Base-by-base conservation (phyloP, 2,113 vertebrate genomes). In the Panthera uncia region DNA sequence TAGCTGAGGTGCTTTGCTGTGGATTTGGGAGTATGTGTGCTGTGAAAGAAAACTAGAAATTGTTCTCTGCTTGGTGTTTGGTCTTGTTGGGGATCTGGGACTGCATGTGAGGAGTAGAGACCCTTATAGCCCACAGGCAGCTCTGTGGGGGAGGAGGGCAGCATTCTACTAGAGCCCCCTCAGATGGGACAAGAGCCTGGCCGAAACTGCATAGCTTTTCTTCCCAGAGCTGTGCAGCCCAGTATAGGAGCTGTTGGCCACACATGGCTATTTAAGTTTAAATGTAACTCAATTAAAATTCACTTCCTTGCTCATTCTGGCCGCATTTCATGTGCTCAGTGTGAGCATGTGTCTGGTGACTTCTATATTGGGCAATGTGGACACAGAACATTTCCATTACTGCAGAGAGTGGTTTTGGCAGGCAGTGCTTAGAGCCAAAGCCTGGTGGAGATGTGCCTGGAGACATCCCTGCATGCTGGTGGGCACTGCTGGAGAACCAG, bases 71-170 rank as follows among this genome's bases (percentile, higher is more conserved):
- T 23, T 16, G 29, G 11, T 12, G 0, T 38, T 48, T 1, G 80
- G 6, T 38, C 25, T 38, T 38, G 8, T 33, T 74, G 48, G 78
- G 12, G 25, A 33, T 31, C 12, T 23, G n/a, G 21, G n/a, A 52
- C 27, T 63, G 15, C 25, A 15, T 0, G 3, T 82, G 66, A 1
- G 3, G 33, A 41, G 21, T 4, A 41, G 57, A 88, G 50, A 45
- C n/a, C 23, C 6, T 13, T 3, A 0, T 0, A 4, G 23, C 3
- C 12, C 23, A 2, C 2, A 31, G 81, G 27, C 5, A 55, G 4
- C n/a, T 27, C 13, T 7, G 36, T 7, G 36, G 38, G 36, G 5
- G 25, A 48, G 19, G 15, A n/a, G 5, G 33, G 61, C 19, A 89
- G 21, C 48, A 79, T 79, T 79, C 50, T 29, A 4, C 25, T 4